Conservation (phyloP, 1,140 invertebrate species). For the Onthophagus taurus region DNA sequence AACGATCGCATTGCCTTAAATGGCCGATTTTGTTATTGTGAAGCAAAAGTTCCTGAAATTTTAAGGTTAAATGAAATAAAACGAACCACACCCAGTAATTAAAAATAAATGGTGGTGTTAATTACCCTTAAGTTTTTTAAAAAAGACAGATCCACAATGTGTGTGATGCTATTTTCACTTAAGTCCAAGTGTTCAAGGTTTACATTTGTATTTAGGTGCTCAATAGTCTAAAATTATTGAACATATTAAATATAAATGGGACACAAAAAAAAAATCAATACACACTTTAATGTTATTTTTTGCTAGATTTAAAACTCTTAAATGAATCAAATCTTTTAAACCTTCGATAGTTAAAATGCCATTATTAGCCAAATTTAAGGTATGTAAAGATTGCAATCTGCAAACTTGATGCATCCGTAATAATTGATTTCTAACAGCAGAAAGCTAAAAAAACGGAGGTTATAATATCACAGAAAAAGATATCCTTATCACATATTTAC, state of each 20-base stretch:
- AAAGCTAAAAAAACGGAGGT: constrained; percentile 53
- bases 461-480: constrained; percentile 10
- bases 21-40: constrained; percentile 79
- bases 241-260: background rate
- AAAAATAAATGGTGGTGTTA: constrained; percentile 4
- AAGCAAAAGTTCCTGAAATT: constrained; percentile 66
- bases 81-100: no score
- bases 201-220: constrained; percentile 72
- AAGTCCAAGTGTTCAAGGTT: constrained; percentile 76
- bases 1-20: constrained; percentile 70
- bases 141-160: constrained; percentile 74
- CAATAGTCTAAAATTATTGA: constrained; percentile 69
- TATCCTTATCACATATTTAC: constrained; percentile 6
- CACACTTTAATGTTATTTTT: constrained; percentile 62
- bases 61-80: constrained; percentile 6
- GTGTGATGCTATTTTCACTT: constrained; percentile 79
- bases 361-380: constrained; percentile 78
- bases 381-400: constrained; percentile 64
- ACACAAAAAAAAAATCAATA: background rate
- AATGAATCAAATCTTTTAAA: constrained; percentile 69
- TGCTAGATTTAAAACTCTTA: constrained; percentile 65
- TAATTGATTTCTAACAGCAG: constrained; percentile 72
- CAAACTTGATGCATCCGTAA: constrained; percentile 80
- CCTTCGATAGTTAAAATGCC: constrained; percentile 82
- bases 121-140: constrained; percentile 69